These are phyloP conservation scores for Chlorospingus flavigularis DNA, from an alignment of 2,797 vertebrate genomes.

Conservation along the genomic window DNA sequence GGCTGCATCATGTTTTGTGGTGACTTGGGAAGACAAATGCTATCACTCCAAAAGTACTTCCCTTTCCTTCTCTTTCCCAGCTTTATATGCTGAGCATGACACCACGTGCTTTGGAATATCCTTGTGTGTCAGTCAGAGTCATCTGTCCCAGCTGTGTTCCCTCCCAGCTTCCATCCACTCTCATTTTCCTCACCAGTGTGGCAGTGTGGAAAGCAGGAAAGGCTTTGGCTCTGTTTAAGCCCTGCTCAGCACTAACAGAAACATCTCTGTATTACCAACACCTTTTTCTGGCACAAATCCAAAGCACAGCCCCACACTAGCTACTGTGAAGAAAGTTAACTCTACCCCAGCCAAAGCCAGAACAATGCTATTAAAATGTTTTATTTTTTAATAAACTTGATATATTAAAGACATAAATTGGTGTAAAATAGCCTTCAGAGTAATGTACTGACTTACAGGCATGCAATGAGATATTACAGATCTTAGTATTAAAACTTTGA, in stretches of 20 bases:
- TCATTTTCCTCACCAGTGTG: not conserved
- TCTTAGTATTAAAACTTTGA: not conserved
- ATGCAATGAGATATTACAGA: not conserved
- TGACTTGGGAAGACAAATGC: not conserved
- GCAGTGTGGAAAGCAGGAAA: not conserved
- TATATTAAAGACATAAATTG: not conserved
- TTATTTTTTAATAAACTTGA: not conserved
- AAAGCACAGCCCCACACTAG: not conserved
- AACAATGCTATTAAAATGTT: not conserved
- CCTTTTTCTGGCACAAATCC: not conserved
- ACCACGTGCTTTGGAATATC: not conserved
- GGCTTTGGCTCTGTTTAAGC: not conserved
- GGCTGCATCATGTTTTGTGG: accelerated
- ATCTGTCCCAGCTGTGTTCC: not conserved
- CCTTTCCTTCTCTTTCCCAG: not conserved
- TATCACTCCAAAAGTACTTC: not conserved
- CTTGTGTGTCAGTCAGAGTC: not conserved
- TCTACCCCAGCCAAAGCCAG: not conserved
- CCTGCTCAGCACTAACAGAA: not conserved
- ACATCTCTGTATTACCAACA: not conserved
- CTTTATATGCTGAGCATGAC: not conserved
- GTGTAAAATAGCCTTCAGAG: not conserved
- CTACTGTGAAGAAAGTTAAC: not conserved
- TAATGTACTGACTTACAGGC: not conserved
- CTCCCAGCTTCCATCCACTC: not conserved